Evolutionary conservation across 2,888 invertebrate species (phyloP).

Genomic region (Quadroppia sp.): DNA sequence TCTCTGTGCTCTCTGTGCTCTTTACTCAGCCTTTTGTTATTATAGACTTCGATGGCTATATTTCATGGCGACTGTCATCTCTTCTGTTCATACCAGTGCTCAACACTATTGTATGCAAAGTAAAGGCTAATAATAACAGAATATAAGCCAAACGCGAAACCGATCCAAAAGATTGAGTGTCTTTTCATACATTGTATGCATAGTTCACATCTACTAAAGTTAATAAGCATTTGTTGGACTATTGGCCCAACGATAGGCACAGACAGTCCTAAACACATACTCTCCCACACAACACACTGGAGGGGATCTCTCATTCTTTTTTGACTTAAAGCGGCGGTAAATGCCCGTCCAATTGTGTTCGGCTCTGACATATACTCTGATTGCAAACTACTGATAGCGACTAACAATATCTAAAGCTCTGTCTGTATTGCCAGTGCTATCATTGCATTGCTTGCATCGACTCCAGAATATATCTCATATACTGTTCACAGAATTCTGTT

Average conservation of each 20-base stretch:
- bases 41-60: slow-evolving; percentile 35
- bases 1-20: slow-evolving; percentile 13
- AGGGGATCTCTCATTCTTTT: slow-evolving; percentile 33
- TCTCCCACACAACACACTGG: slow-evolving; percentile 18
- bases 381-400: slow-evolving; percentile 31
- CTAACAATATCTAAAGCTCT: background rate
- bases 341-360: slow-evolving; percentile 27
- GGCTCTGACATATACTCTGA: background rate
- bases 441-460: background rate
- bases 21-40: slow-evolving; percentile 24
- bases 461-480: background rate
- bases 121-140: slow-evolving; percentile 35
- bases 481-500: slow-evolving; percentile 1
- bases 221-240: slow-evolving; percentile 22
- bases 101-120: slow-evolving; percentile 13
- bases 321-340: slow-evolving; percentile 34
- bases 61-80: slow-evolving; percentile 36
- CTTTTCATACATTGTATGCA: slow-evolving; percentile 4
- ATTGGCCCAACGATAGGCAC: background rate
- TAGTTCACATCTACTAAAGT: slow-evolving; percentile 15
- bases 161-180: slow-evolving; percentile 1
- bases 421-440: background rate
- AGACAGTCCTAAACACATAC: background rate
- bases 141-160: slow-evolving; percentile 17
- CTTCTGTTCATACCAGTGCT: slow-evolving; percentile 24